Base-by-base conservation (phyloP, 2,113 vertebrate species). In the Grus americana region DNA sequence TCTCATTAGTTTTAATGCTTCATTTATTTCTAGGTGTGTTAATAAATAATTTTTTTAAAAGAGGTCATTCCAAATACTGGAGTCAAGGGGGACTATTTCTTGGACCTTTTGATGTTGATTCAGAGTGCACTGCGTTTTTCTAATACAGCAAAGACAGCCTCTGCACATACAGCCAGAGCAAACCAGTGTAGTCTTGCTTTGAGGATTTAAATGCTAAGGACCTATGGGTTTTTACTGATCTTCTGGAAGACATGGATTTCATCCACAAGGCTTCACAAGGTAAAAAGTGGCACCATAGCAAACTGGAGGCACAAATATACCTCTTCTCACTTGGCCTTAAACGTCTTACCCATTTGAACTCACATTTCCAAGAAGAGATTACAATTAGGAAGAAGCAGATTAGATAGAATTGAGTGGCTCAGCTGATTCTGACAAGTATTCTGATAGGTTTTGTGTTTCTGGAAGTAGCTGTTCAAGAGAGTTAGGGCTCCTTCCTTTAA, bases 371-470 rank as follows among this genome's bases (percentile, higher is more conserved):
- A 91, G 49, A 88, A 81, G n/a, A 93, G 57, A 92, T 92, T 92
- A 54, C 49, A 42, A 11, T 79, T 91, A 79, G 76, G 79, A 94
- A 72, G 73, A 71, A 68, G 38, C 23, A 55, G 93, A 93, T 94
- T 92, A 82, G 88, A 85, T 86, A 85, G 52, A 86, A 91, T 27
- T 91, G 68, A 92, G 62, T 61, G 36, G n/a, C 11, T 94, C 85
- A 66, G 58, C 47, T 92, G 79, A 94, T 95, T 61, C 55, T 93
- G 52, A 49, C 12, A 4, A 36, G 9, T 78, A 54, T 79, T 89
- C 68, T 79, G 68, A 95, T 75, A 68, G 73, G 30, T 92, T 92
- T 93, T 94, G 49, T 92, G 44, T 85, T 94, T 95, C 91, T 96
- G 76, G 62, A 91, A 95, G 81, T n/a, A 78, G 80, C 57, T 88